phyloP scores from a whole-genome alignment of 2,797 vertebrate genomes.

The Sebastolobus alascanus region DNA sequence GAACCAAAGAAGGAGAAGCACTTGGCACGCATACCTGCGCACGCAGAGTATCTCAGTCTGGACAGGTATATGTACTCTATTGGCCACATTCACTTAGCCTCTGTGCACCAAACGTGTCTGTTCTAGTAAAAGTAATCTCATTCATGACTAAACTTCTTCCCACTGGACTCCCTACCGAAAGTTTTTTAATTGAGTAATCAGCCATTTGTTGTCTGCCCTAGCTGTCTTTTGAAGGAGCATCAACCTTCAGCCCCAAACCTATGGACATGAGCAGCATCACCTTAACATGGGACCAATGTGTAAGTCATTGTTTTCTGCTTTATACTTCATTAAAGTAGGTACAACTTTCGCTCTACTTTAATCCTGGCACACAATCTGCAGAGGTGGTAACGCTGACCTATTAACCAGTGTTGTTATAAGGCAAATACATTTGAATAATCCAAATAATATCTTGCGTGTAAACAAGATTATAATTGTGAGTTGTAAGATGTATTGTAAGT shows the following conservation, averaged over 20 bases:
- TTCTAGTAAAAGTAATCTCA: not conserved
- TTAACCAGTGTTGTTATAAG: not conserved
- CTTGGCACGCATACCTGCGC: conserved; percentile 87
- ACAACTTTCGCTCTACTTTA: not conserved
- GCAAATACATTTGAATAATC: not conserved
- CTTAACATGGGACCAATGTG: conserved; percentile 93
- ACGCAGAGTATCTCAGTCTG: conserved; percentile 91
- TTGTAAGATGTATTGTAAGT: not conserved
- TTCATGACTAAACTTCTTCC: not conserved
- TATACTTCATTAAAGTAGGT: not conserved
- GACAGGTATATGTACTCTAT: conserved; percentile 84
- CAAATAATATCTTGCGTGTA: not conserved
- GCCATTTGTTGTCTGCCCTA: conserved; percentile 58
- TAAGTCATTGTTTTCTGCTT: conserved; percentile 77
- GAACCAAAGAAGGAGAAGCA: conserved; percentile 90
- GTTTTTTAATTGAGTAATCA: conserved; percentile 12
- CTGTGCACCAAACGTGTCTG: not conserved
- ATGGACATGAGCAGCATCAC: conserved; percentile 95
- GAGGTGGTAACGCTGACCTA: fast-evolving
- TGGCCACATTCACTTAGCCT: not conserved
- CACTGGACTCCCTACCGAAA: not conserved
- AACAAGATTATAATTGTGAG: not conserved
- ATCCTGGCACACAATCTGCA: not conserved
- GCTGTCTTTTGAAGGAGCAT: conserved; percentile 94
- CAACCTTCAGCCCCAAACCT: conserved; percentile 94